Evolutionary conservation across 2,888 invertebrate genomes (phyloP), one percentile per base, ranked within the genome.

Genomic region (Cosmia pyralina): DNA sequence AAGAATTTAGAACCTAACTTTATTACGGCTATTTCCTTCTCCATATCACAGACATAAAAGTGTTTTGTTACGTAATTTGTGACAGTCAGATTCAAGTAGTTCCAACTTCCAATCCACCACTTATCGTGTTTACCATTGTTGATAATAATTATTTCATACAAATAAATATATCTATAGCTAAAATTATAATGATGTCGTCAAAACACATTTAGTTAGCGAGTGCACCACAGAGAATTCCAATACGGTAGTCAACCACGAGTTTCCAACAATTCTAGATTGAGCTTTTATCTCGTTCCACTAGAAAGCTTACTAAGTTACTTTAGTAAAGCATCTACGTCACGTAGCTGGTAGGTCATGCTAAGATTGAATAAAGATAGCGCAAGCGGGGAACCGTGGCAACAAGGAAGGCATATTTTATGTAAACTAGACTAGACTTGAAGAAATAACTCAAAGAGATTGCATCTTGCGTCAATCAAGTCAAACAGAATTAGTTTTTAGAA

Each of bases 391-490:
- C 76, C 77, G 66, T 75, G 77, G 75, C 81, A 82, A 81, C 74
- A 79, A 79, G 87, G 86, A 85, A 85, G 79, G 79, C 81, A 87
- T 88, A 89, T 87, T 86, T 89, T 88, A 88, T 87, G 86, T 81
- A 85, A 88, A 88, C 74, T 76, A 85, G 75, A 79, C 72, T 71
- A 77, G 70, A 78, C 84, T 77, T 74, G 69, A 63, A 74, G 73
- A 83, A 66, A 77, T 79, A 72, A 81, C 46, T 75, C 60, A 68
- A 72, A 72, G 34, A 58, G 71, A 77, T 79, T 76, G 48, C 63
- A 83, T 83, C 60, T 79, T 48, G 50, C 55, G 57, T 66, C 69
- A 71, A 71, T 80, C 62, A 69, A 71, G 52, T 58, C 34, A 44
- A 53, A 59, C n/a, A 17, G 46, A 58, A 58, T 67, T 59, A 6